Evolutionary conservation across 1,140 invertebrate species (phyloP), one percentile per base, ranked within the genome.

Genomic region (Drosophila bocqueti): DNA sequence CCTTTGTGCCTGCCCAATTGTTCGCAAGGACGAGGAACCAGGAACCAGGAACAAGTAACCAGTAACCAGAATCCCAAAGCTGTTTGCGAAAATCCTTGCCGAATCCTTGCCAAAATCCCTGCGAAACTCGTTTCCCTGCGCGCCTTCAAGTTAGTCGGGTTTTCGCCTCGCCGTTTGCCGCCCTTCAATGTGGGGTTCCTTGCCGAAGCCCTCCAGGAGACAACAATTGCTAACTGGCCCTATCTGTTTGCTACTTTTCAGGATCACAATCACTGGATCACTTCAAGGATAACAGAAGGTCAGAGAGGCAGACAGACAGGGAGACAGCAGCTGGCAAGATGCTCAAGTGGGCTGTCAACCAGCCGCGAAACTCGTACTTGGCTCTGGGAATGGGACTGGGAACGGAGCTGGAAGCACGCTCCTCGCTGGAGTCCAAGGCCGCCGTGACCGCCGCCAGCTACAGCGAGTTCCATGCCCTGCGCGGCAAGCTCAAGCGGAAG

Each of bases 271-370:
- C 58, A 16, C 24, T 4, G 8, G 11, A 31, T 11, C 3, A 6
- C 34, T 34, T 34, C 11, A 34, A 26, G 60, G 24, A 54, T 45
- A 15, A 60, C 36, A 7, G 21, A 42, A 57, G 42, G 13, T 54
- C 29, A 7, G 29, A 42, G 57, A 42, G 13, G 2, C 2, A 26
- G 26, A 26, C 3, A 26, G 26, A 26, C 29, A 7, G 29, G 34
- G 45, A 49, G 13, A 61, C 46, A 24, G 43, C 78, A 82, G 79
- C 83, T 84, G 81, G 59, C 57, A 91, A 76, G 55, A 93, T 93
- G 92, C 81, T 93, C 40, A 93, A 93, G 79, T 93, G 92, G 92
- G 89, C 92, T 58, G 85, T 93, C 36, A 91, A 91, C 61, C 79
- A 84, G 59, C 86, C 91, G 57, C 81, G 92, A 21, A 85, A 78